Percentiles rank a stretch among this genome's conserved stretches.
Conservation (phyloP, 2,113 vertebrate species). For the Anhinga anhinga region DNA sequence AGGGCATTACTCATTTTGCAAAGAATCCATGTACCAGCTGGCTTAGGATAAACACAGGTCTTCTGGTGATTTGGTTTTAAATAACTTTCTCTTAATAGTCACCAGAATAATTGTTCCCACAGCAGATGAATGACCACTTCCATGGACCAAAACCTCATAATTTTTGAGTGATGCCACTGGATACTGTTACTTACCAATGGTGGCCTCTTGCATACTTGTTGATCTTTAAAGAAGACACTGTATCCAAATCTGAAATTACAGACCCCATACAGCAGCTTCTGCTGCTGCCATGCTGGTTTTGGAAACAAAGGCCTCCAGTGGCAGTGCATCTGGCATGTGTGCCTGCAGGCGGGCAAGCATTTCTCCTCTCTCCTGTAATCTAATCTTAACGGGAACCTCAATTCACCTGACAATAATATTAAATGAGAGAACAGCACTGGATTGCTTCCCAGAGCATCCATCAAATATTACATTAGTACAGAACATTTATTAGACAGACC, state of each 20-base stretch:
- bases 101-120: not conserved
- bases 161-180: not conserved
- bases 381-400: not conserved
- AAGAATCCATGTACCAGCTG: not conserved
- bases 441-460: conserved; percentile 20
- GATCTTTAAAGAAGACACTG: not conserved
- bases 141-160: not conserved
- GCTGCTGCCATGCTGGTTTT: not conserved
- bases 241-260: not conserved
- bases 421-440: not conserved
- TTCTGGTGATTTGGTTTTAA: not conserved
- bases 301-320: not conserved
- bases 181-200: not conserved
- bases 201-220: not conserved
- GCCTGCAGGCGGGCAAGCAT: not conserved
- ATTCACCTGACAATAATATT: conserved; percentile 1
- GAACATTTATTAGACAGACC: not conserved
- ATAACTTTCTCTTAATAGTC: not conserved
- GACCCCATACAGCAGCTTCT: not conserved
- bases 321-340: not conserved
- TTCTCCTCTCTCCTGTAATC: not conserved
- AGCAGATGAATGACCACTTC: not conserved
- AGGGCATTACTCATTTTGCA: not conserved
- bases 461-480: conserved; percentile 23
- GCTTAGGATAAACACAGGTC: not conserved